Evolutionary conservation across 64 coral and sea anemone genomes (phyloP).

Genomic region (Stichodactyla mertensii): DNA sequence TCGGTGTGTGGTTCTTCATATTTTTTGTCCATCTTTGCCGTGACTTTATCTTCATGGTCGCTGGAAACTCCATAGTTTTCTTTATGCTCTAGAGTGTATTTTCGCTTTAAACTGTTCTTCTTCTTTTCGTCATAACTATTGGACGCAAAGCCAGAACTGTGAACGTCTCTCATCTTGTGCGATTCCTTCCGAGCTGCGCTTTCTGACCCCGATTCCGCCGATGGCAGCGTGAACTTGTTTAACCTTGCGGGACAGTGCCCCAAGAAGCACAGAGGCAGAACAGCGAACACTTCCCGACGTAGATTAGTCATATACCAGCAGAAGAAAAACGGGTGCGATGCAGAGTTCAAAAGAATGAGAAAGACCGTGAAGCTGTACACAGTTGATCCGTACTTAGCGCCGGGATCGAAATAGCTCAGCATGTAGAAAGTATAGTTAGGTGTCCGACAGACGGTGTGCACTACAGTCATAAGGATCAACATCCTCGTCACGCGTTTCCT

Average conservation of each 20-base stretch:
- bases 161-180: not conserved
- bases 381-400: conserved; percentile 24
- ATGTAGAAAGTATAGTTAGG: conserved; percentile 33
- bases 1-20: too few species aligned
- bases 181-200: not conserved
- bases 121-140: conserved; percentile 7
- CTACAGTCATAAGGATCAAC: conserved; percentile 23
- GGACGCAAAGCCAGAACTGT: not conserved
- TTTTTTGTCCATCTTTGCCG: too few species aligned
- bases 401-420: conserved; percentile 11
- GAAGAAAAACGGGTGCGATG: conserved; percentile 33
- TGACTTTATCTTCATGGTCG: too few species aligned
- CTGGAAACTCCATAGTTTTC: not conserved
- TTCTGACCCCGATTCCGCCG: not conserved
- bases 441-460: conserved; percentile 27
- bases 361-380: conserved; percentile 33
- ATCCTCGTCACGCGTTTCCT: conserved; percentile 28
- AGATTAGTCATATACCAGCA: conserved; percentile 42
- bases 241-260: not conserved
- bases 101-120: not conserved
- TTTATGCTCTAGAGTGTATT: not conserved
- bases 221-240: not conserved
- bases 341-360: conserved; percentile 36
- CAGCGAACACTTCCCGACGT: conserved; percentile 15
- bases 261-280: not conserved